These are phyloP conservation scores for Neosilurus hyrtlii DNA, from an alignment of 2,797 vertebrate species.

Conservation along the genomic window DNA sequence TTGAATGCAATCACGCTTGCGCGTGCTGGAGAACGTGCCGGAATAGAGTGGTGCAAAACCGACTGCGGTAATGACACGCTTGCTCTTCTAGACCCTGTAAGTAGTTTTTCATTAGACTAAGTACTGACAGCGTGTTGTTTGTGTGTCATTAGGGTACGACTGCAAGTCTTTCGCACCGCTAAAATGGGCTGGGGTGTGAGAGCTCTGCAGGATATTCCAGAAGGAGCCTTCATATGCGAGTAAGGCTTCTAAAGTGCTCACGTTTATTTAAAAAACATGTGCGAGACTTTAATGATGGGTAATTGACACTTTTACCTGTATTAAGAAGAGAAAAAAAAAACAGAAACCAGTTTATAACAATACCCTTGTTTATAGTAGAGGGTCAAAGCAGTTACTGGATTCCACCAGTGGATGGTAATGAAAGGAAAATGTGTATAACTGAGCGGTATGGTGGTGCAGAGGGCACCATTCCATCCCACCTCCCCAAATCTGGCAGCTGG, in stretches of 20 bases:
- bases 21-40: constrained; percentile 93
- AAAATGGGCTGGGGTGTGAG: constrained; percentile 94
- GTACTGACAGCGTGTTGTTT: not conserved
- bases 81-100: not conserved
- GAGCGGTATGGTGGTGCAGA: not conserved
- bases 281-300: not conserved
- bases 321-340: not conserved
- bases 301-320: not conserved
- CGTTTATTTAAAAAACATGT: not conserved
- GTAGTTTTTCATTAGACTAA: not conserved
- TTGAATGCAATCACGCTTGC: constrained; percentile 96
- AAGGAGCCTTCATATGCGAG: constrained; percentile 96
- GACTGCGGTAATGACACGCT: constrained; percentile 77
- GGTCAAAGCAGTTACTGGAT: not conserved
- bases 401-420: not conserved
- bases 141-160: constrained; percentile 64
- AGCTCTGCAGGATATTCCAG: constrained; percentile 86
- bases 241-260: constrained; percentile 56
- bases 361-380: not conserved
- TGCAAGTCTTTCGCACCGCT: constrained; percentile 89
- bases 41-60: constrained; percentile 93
- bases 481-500: not conserved
- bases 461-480: not conserved
- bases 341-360: not conserved
- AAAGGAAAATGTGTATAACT: not conserved